phyloP scores from a whole-genome alignment of 2,888 invertebrate species.

The Agrochola macilenta region DNA sequence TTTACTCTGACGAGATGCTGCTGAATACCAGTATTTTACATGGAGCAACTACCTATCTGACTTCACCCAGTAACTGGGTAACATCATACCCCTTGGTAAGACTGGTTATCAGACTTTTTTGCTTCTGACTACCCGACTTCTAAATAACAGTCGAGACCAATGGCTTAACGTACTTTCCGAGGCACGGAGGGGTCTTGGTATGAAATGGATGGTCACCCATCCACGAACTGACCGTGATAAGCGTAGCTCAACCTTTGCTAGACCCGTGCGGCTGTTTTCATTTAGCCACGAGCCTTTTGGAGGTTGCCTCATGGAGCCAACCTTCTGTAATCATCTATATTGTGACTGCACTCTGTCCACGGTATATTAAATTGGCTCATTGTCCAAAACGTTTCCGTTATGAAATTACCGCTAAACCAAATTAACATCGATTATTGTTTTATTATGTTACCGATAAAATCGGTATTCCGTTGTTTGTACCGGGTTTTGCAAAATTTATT shows the following conservation, averaged over 20 bases:
- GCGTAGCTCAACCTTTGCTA: not conserved
- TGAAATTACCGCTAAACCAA: constrained; percentile 59
- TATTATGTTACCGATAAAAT: constrained; percentile 45
- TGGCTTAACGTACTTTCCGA: not conserved
- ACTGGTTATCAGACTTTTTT: not conserved
- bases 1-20: not conserved
- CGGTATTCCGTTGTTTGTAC: constrained; percentile 31
- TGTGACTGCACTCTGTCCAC: constrained; percentile 13
- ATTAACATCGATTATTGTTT: constrained; percentile 64
- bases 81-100: not conserved
- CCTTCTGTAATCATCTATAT: not conserved
- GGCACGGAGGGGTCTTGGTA: not conserved
- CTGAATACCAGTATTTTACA: not conserved
- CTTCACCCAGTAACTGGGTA: not conserved
- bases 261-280: not conserved
- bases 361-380: constrained; percentile 51
- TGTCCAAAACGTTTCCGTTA: constrained; percentile 52
- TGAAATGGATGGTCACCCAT: not conserved
- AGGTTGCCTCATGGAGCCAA: not conserved
- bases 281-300: too few relatives aligned
- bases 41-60: not conserved
- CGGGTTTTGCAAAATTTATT: constrained; percentile 59
- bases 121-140: not conserved
- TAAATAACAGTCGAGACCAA: not conserved
- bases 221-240: not conserved